phyloP scores from a whole-genome alignment of 2,113 vertebrate genomes.

The Tympanuchus pallidicinctus region DNA sequence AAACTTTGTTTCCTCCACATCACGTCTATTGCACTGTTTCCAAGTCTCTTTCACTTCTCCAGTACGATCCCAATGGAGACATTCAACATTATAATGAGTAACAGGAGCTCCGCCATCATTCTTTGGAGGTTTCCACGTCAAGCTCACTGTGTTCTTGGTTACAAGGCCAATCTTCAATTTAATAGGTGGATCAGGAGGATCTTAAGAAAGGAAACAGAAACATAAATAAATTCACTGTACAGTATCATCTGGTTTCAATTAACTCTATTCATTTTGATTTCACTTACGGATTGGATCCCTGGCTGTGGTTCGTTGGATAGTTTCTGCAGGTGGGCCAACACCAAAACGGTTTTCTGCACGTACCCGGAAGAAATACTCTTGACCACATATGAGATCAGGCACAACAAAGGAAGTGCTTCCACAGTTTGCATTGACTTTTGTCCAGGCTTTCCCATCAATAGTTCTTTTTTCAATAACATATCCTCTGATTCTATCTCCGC shows the following conservation, averaged over 20 bases:
- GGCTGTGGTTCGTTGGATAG: constrained; percentile 86
- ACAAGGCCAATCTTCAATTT: constrained; percentile 90
- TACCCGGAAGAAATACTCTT: constrained; percentile 95
- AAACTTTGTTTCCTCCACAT: constrained; percentile 92
- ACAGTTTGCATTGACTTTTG: constrained; percentile 93
- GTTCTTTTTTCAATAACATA: constrained; percentile 96
- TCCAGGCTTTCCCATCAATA: constrained; percentile 94
- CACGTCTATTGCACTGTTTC: constrained; percentile 93
- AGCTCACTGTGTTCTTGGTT: constrained; percentile 87
- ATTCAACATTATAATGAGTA: constrained; percentile 96
- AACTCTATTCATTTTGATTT: background rate
- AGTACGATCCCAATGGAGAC: constrained; percentile 91
- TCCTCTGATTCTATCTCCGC: constrained; percentile 94
- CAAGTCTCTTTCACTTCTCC: constrained; percentile 91
- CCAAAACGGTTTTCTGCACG: constrained; percentile 95
- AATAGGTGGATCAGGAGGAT: constrained; percentile 95
- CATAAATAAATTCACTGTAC: background rate
- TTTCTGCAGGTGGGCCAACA: constrained; percentile 84
- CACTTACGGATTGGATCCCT: constrained; percentile 94
- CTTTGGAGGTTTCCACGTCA: constrained; percentile 95
- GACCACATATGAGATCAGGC: constrained; percentile 88
- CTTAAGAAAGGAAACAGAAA: constrained; percentile 76
- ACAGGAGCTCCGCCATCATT: constrained; percentile 96
- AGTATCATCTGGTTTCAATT: background rate
- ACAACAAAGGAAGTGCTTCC: constrained; percentile 89